These are phyloP conservation scores for Grammomys dolichurus DNA, from an alignment of 2,113 vertebrate genomes.

Conservation along the genomic window DNA sequence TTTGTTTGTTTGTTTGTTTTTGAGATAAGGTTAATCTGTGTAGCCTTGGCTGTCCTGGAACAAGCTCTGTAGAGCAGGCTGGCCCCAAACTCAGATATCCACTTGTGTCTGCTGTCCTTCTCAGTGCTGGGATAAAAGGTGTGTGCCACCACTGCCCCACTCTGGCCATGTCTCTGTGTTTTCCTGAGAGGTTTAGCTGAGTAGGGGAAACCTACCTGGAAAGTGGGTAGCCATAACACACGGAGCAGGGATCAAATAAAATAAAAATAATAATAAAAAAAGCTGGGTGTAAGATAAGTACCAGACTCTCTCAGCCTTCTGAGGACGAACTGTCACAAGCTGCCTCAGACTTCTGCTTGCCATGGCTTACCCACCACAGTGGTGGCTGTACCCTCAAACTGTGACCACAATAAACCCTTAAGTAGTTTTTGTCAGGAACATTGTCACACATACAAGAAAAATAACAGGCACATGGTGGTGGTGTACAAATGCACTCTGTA, in stretches of 20 bases:
- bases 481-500: neutral
- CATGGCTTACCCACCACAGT: neutral
- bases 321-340: too few relatives aligned
- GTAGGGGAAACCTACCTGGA: neutral
- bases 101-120: neutral
- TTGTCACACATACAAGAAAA: neutral
- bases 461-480: neutral
- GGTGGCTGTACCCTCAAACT: neutral
- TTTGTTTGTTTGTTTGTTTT: neutral
- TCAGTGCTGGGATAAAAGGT: neutral
- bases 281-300: neutral
- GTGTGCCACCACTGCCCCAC: neutral
- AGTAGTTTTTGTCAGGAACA: neutral
- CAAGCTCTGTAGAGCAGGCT: neutral
- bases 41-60: neutral
- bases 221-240: neutral
- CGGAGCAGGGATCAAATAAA: neutral
- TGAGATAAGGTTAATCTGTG: neutral
- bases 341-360: neutral
- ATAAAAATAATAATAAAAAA: neutral
- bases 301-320: neutral
- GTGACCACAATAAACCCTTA: neutral
- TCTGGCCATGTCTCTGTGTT: neutral
- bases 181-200: neutral
- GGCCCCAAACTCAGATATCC: neutral